These are phyloP conservation scores for Knipowitschia caucasica DNA, from an alignment of 2,797 vertebrate species.

Conservation along the genomic window DNA sequence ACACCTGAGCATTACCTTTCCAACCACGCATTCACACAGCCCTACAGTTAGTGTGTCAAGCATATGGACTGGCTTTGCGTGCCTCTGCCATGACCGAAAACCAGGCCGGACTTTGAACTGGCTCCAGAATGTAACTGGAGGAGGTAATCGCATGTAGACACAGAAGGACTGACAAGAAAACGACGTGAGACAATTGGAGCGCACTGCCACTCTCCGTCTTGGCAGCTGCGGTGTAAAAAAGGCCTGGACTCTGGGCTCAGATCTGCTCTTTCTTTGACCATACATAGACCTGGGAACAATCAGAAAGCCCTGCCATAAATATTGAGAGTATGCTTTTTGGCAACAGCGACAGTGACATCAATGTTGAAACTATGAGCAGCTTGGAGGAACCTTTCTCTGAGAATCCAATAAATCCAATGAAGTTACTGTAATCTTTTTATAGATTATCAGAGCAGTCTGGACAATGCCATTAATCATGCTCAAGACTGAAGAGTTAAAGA, in stretches of 20 bases:
- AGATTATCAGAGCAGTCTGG: constrained; percentile 48
- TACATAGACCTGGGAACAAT: constrained; percentile 71
- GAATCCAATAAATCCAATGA: constrained; percentile 51
- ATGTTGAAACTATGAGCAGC: constrained; percentile 66
- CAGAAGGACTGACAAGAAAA: constrained; percentile 21
- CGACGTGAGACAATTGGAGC: constrained; percentile 33
- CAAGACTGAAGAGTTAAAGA: constrained; percentile 27
- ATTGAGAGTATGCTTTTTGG: constrained; percentile 65
- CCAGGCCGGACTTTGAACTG: constrained; percentile 50
- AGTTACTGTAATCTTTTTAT: constrained; percentile 69
- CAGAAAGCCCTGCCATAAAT: constrained; percentile 62
- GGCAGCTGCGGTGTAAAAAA: constrained; percentile 52
- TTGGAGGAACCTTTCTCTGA: constrained; percentile 38
- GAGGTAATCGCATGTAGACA: constrained; percentile 54
- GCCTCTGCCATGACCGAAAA: constrained; percentile 64
- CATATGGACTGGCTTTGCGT: constrained; percentile 49
- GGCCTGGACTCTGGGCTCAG: constrained; percentile 56
- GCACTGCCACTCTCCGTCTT: constrained; percentile 59
- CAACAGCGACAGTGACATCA: constrained; percentile 63
- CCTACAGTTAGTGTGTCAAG: constrained; percentile 12
- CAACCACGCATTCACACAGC: constrained; percentile 26
- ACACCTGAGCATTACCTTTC: constrained; percentile 21
- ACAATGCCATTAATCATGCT: constrained; percentile 51
- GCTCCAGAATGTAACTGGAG: constrained; percentile 57
- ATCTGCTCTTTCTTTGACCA: constrained; percentile 68